Evolutionary conservation across 2,113 vertebrate genomes (phyloP).

Genomic region (Salvator merianae): DNA sequence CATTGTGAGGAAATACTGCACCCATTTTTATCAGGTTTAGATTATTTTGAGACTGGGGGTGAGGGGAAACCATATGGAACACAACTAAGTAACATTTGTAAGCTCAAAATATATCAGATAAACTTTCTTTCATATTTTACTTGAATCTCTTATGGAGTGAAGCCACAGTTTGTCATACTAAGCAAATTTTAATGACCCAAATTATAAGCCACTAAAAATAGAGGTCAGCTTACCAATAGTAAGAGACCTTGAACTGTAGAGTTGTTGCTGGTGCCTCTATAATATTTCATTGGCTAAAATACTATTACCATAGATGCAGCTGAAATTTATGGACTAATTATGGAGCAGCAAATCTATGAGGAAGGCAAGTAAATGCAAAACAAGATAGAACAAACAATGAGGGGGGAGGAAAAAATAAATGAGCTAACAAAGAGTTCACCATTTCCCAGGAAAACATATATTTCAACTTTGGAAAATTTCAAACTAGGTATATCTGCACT

Average conservation of each 20-base stretch:
- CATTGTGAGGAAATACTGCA: background rate
- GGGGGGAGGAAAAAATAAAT: background rate
- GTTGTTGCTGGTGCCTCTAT: background rate
- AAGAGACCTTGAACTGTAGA: slow-evolving; percentile 34
- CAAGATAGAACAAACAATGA: slow-evolving; percentile 15
- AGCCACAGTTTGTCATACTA: slow-evolving; percentile 30
- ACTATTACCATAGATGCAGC: slow-evolving; percentile 11
- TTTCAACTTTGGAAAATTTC: background rate
- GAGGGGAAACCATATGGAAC: background rate
- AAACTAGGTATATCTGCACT: background rate
- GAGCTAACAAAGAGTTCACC: background rate
- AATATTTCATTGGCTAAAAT: slow-evolving; percentile 20
- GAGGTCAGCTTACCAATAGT: slow-evolving; percentile 28
- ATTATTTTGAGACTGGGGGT: slow-evolving; percentile 9
- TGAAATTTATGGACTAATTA: slow-evolving; percentile 10
- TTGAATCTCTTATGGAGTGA: slow-evolving; percentile 35
- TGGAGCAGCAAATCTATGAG: background rate
- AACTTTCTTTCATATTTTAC: background rate
- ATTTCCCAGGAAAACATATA: background rate
- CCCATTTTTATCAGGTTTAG: background rate
- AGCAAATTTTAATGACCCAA: slow-evolving; percentile 24
- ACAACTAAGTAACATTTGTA: background rate
- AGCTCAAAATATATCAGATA: slow-evolving; percentile 5
- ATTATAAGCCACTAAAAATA: slow-evolving; percentile 50
- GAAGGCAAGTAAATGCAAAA: slow-evolving; percentile 8